phyloP scores from a whole-genome alignment of 2,113 vertebrate genomes.

The Pandion haliaetus region DNA sequence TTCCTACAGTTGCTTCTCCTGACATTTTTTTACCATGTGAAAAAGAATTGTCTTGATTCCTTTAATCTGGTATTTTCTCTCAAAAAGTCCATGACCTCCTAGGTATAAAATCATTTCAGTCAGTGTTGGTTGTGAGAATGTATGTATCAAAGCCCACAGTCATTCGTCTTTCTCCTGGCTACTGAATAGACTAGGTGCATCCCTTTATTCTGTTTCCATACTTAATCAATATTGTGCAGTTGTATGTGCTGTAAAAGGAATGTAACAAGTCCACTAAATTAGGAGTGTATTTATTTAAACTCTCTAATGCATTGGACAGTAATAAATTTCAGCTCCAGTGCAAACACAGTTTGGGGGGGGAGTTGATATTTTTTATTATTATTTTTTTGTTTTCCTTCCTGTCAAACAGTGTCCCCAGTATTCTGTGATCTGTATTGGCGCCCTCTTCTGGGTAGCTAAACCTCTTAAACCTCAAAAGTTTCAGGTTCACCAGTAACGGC shows the following conservation, averaged over 20 bases:
- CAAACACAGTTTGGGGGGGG: fast-evolving
- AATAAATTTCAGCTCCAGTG: neutral
- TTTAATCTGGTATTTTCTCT: neutral
- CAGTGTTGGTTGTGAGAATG: neutral
- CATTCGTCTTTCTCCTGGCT: neutral
- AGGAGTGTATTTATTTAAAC: neutral
- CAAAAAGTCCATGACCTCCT: neutral
- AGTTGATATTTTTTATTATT: neutral
- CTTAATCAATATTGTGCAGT: neutral
- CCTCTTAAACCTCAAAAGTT: neutral
- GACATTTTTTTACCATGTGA: neutral
- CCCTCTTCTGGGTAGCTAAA: neutral
- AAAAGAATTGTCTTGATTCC: neutral
- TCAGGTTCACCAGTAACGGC: neutral
- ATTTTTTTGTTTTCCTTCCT: too few relatives aligned
- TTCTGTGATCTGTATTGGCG: neutral
- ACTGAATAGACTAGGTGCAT: neutral
- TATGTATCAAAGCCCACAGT: neutral
- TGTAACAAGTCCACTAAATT: neutral
- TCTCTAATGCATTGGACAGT: neutral
- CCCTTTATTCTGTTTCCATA: neutral
- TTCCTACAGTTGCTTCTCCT: neutral
- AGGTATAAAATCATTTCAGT: neutral
- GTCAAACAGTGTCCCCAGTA: fast-evolving
- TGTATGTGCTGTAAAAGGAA: neutral